Percentiles rank a stretch among this genome's conserved stretches.
Evolutionary conservation across 2,888 invertebrate species (phyloP).

Genomic region (Microplitis deprimator): DNA sequence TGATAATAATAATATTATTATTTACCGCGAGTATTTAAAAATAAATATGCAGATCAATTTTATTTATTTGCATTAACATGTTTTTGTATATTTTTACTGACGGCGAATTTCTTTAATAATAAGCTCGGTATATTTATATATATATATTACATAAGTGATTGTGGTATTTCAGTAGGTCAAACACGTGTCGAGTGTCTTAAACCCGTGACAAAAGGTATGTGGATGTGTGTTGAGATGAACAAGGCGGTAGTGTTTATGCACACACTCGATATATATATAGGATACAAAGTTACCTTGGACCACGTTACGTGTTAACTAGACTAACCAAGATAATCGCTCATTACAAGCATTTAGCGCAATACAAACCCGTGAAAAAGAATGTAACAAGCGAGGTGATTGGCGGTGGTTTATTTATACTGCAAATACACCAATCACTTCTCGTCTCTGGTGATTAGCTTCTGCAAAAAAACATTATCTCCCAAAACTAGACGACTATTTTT

Average conservation of each 20-base stretch:
- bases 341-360: constrained; percentile 68
- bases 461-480: too few relatives aligned
- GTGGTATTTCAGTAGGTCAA: constrained; percentile 31
- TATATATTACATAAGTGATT: neutral
- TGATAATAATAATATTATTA: constrained; percentile 9
- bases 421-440: constrained; percentile 10
- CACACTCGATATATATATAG: too few relatives aligned
- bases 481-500: too few relatives aligned
- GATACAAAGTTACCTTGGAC: constrained; percentile 54
- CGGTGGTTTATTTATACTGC: constrained; percentile 27
- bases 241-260: neutral
- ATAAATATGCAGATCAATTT: neutral
- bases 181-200: constrained; percentile 56
- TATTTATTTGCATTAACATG: constrained; percentile 2
- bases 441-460: too few relatives aligned
- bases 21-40: neutral
- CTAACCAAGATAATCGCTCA: constrained; percentile 70
- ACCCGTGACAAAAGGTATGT: constrained; percentile 50
- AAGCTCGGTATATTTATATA: neutral
- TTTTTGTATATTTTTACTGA: neutral
- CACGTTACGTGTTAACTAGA: constrained; percentile 66
- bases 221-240: constrained; percentile 46
- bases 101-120: neutral
- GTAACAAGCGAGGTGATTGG: constrained; percentile 5
- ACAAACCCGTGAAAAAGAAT: neutral